These are phyloP conservation scores for Eidolon helvum DNA, from an alignment of 2,113 vertebrate species.

Conservation along the genomic window DNA sequence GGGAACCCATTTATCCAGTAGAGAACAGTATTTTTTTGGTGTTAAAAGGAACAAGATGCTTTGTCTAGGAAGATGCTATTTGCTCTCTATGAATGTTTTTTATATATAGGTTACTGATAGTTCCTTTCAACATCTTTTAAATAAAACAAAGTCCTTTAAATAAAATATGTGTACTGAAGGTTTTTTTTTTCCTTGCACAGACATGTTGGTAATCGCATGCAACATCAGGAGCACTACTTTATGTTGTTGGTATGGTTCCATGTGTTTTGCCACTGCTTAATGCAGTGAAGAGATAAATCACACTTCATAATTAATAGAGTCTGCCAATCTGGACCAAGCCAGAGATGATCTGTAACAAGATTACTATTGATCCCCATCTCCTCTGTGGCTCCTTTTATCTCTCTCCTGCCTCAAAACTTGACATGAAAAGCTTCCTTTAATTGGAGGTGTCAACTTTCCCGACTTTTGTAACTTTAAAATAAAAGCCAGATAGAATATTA, in stretches of 20 bases:
- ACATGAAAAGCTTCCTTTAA: slow-evolving; percentile 47
- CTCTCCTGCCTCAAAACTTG: slow-evolving; percentile 31
- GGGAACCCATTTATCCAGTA: not conserved
- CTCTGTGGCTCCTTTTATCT: slow-evolving; percentile 27
- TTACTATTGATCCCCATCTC: slow-evolving; percentile 53
- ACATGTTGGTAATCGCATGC: not conserved
- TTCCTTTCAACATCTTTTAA: not conserved
- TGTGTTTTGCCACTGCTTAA: not conserved
- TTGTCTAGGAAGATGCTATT: not conserved
- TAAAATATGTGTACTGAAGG: not conserved
- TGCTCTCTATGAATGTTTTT: not conserved
- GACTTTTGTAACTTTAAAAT: not conserved
- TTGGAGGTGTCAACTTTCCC: slow-evolving; percentile 12
- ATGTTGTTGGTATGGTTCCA: not conserved
- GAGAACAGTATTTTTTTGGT: not conserved
- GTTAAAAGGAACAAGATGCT: not conserved
- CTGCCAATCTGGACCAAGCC: slow-evolving; percentile 35
- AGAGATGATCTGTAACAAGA: slow-evolving; percentile 15
- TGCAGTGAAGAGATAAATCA: slow-evolving; percentile 41
- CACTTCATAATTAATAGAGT: slow-evolving; percentile 45
- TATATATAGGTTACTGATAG: not conserved
- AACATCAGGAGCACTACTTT: not conserved
- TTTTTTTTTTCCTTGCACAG: not conserved
- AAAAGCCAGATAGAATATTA: not conserved
- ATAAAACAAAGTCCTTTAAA: not conserved